Percentiles rank a stretch among this genome's conserved stretches.
These are phyloP conservation scores for Drosophila mayaguana DNA, from an alignment of 2,888 invertebrate genomes.

Conservation along the genomic window DNA sequence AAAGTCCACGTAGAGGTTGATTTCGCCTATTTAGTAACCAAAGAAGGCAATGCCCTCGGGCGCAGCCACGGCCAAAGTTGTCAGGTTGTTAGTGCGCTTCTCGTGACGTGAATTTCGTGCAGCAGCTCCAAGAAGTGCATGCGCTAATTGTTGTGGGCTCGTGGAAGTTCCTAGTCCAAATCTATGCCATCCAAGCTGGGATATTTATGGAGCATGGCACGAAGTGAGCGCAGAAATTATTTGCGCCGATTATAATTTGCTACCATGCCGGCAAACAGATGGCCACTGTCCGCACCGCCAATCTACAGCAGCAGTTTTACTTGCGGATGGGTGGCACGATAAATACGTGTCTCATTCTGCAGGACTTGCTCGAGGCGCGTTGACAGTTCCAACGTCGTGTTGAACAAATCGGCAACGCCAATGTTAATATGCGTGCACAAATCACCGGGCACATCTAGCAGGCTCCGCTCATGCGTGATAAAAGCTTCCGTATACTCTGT, in stretches of 20 bases:
- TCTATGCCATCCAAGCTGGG: constrained; percentile 85
- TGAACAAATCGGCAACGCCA: constrained; percentile 89
- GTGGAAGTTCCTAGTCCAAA: constrained; percentile 95
- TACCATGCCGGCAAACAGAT: constrained; percentile 91
- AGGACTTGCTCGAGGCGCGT: constrained; percentile 83
- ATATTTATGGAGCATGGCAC: constrained; percentile 81
- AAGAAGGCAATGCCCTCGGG: constrained; percentile 90
- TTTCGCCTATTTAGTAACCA: constrained; percentile 91
- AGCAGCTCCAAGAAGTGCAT: constrained; percentile 91
- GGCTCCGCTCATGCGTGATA: too few species aligned
- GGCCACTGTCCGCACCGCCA: constrained; percentile 87
- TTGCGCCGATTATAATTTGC: constrained; percentile 89
- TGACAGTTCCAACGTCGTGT: constrained; percentile 87
- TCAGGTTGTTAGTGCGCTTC: constrained; percentile 86
- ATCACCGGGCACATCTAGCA: constrained; percentile 88
- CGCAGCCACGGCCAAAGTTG: constrained; percentile 93
- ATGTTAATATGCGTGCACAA: constrained; percentile 94
- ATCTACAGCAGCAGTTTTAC: constrained; percentile 92
- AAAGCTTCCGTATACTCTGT: too few species aligned
- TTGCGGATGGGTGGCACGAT: constrained; percentile 88
- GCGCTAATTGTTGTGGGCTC: constrained; percentile 87
- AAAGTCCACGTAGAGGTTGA: constrained; percentile 93
- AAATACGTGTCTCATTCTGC: constrained; percentile 67
- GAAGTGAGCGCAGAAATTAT: constrained; percentile 87
- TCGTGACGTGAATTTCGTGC: constrained; percentile 89